Base-by-base conservation (phyloP, 2,797 vertebrate species). In the Onychomys torridus region DNA sequence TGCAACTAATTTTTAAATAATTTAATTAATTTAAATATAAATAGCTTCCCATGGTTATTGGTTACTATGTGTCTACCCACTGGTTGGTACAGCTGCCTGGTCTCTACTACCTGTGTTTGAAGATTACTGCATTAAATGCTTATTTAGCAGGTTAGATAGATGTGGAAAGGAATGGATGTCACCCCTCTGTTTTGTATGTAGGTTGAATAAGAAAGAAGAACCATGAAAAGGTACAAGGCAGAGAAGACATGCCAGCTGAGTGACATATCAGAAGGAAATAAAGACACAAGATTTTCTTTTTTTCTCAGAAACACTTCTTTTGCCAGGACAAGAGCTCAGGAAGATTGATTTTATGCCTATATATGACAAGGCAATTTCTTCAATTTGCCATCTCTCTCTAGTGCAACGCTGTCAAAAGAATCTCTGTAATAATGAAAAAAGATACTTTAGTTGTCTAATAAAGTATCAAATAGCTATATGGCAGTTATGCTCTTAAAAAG, bases 311-410 rank as follows among this genome's bases (percentile, higher is more conserved):
- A 25, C 55, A 67, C 17, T 90, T 77, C n/a, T 89, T 43, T 92
- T 91, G 46, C 52, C 13, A 76, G 14, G 73, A 65, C 40, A 75
- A 90, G 71, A 91, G 69, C 14, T n/a, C 17, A 77, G 21, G 73
- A 93, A 85, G 37, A 59, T 55, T 84, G 25, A 84, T 43, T 90
- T 95, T n/a, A 23, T 88, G 55, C 40, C 40, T 73, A 49, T 2
- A 82, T 61, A 84, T 73, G 84, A 96, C 84, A 95, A 59, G 88
- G 63, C 37, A 71, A 88, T 97, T 96, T 91, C 78, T 65, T 91
- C 73, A 91, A 6, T 93, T 92, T 93, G 32, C 9, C 1, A 17
- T 52, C 49, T 90, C 76, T 97, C 43, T 96, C 86, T 73, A 95
- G 59, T 67, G 3, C 8, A 87, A 21, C 23, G n/a, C 17, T 69